A percentile compares a stretch with the other conserved stretches of the same genome.
phyloP scores from a whole-genome alignment of 1,140 invertebrate species.

The Camponotus vicinus region DNA sequence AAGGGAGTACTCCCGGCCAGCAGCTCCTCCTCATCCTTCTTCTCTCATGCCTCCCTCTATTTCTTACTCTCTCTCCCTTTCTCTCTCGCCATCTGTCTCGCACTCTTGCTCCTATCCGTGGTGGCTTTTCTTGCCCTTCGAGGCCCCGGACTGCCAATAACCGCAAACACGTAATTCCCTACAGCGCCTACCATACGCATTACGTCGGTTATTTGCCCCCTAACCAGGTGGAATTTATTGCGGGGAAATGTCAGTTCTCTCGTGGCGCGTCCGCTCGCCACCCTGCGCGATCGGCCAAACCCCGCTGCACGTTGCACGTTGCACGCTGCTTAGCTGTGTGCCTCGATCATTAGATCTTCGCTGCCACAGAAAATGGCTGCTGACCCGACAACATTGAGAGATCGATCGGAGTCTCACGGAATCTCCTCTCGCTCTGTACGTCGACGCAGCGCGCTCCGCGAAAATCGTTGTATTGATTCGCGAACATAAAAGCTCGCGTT shows the following conservation, averaged over 20 bases:
- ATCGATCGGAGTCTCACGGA: neutral
- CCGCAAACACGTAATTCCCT: slow-evolving; percentile 83
- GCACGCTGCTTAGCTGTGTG: slow-evolving; percentile 1
- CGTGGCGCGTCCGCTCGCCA: slow-evolving; percentile 45
- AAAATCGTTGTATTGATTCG: slow-evolving; percentile 15
- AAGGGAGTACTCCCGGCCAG: slow-evolving; percentile 77
- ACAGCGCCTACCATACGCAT: slow-evolving; percentile 80
- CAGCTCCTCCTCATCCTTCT: slow-evolving; percentile 75
- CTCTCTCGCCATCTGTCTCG: slow-evolving; percentile 45
- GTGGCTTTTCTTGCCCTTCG: slow-evolving; percentile 75
- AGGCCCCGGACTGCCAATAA: slow-evolving; percentile 81
- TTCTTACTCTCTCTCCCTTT: slow-evolving; percentile 61
- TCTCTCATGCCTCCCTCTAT: slow-evolving; percentile 48
- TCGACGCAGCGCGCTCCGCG: neutral
- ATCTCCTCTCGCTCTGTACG: neutral
- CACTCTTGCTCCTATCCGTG: slow-evolving; percentile 56
- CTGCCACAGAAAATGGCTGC: slow-evolving; percentile 43
- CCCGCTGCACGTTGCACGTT: slow-evolving; percentile 24
- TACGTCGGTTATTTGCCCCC: slow-evolving; percentile 74
- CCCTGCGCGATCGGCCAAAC: slow-evolving; percentile 49
- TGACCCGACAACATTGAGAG: slow-evolving; percentile 28
- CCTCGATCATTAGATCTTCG: slow-evolving; percentile 43
- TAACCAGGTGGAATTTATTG: slow-evolving; percentile 81
- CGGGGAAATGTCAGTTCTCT: slow-evolving; percentile 72
- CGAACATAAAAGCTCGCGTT: neutral